Base-by-base conservation (phyloP, 1,140 invertebrate species). In the Littorina saxatilis region DNA sequence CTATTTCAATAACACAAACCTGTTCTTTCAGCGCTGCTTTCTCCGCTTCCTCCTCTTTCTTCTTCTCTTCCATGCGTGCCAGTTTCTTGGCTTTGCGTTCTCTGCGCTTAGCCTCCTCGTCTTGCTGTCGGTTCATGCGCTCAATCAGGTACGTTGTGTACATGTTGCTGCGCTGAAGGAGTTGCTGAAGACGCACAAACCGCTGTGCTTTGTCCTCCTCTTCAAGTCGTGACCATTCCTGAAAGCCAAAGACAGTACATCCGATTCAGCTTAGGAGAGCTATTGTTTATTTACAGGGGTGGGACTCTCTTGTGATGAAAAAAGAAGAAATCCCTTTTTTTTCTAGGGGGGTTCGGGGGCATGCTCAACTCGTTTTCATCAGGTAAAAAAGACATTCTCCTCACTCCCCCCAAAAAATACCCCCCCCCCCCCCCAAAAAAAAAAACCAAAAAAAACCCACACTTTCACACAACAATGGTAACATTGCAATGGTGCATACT, bases 131-230 rank as follows among this genome's bases (percentile, higher is more conserved):
- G 39, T 89, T 84, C 77, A 90, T 90, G 2, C 88, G 82, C 20
- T 85, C 50, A 1, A 91, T 72, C 2, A 92, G 85, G 70, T 90
- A 92, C 73, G 91, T 81, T n/a, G 90, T 90, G 81, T 92, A 92
- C 86, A 90, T 85, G 72, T 88, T 91, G 84, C 90, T 91, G 61
- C 90, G 91, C 72, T 77, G 88, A 7, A 92, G 85, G 0, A 92
- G 87, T 70, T 86, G 88, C 82, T 91, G 84, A 5, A 92, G 82
- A 47, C 87, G 84, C 37, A 87, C 78, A 82, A 90, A 92, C 0
- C 88, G 50, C 55, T 87, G 82, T 50, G 90, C 89, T 73, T 84
- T 82, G 17, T 84, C 79, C 20, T 88, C 85, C 5, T 87, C 83
- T 47, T 85, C 85, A 83, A 91, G 70, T 27, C 88, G 47, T 3